Base-by-base conservation (phyloP, 1,140 invertebrate species). In the Sinonovacula constricta region DNA sequence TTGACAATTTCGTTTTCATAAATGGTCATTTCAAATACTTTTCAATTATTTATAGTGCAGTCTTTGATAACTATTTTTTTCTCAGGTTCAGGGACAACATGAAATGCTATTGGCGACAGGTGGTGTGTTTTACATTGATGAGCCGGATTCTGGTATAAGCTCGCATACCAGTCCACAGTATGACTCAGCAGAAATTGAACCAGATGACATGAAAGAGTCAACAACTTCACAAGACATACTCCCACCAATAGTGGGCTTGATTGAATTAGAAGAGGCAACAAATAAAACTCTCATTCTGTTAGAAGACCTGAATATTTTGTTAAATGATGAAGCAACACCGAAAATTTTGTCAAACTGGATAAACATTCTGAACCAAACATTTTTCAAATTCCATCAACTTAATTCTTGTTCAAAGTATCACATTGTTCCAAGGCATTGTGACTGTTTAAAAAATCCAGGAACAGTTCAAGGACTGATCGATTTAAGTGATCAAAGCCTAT, bases 301-400 rank as follows among this genome's bases (percentile, higher is more conserved):
- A 10, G 14, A 63, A 15, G 49, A 78, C 51, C 3, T 78, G 10
- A 45, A 69, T 1, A 34, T 63, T 49, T 24, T 70, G 2, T 49
- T 33, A n/a, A 26, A 78, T 51, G 15, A 30, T 45, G 66, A 53
- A 14, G 31, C 56, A 34, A 33, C 70, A n/a, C 26, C 53, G 10
- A 31, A n/a, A 51, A 34, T 54, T 62, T 51, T 78, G 10, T 49
- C 26, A n/a, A 28, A 51, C 24, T 78, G 75, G 75, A 30, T 78
- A 5, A 69, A 26, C 28, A 59, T 78, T 34, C 62, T 78, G 15
- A 78, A 78, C 30, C 45, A 57, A 63, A 78, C 75, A 30, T 62
- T 69, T 51, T 26, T 62, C 30, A 26, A 51, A 12, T 51, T 78
- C 18, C 75, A 69, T 67, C 53, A 57, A 18, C 49, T 10, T 45